Percentiles rank a stretch among this genome's conserved stretches.
phyloP scores from a whole-genome alignment of 2,888 invertebrate species.

The Apodemia hepburni region DNA sequence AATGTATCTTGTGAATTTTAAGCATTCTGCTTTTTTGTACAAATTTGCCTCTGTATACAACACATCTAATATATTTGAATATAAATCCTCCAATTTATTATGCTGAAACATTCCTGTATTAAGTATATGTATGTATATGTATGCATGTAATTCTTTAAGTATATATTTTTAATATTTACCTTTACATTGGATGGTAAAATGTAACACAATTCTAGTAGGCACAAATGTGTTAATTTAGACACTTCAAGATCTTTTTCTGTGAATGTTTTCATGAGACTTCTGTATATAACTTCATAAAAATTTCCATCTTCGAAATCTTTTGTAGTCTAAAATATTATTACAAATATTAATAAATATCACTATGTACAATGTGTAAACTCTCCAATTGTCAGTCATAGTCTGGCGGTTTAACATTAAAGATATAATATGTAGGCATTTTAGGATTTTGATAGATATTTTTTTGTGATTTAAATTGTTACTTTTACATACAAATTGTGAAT shows the following conservation, averaged over 20 bases:
- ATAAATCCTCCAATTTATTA: constrained; percentile 49
- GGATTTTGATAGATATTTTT: too few relatives aligned
- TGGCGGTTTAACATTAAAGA: too few relatives aligned
- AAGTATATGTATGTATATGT: too few relatives aligned
- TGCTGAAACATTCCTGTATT: constrained; percentile 36
- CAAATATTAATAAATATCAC: not conserved
- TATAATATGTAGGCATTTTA: too few relatives aligned
- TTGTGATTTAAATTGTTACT: too few relatives aligned
- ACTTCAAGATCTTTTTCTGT: constrained; percentile 26
- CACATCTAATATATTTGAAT: constrained; percentile 48
- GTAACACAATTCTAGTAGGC: constrained; percentile 44
- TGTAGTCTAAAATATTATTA: constrained; percentile 30
- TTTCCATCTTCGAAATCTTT: constrained; percentile 53
- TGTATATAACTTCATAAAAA: constrained; percentile 64
- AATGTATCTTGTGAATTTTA: constrained; percentile 47
- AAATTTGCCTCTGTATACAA: constrained; percentile 55
- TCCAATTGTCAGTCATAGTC: too few relatives aligned
- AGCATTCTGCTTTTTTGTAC: constrained; percentile 51
- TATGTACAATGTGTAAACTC: too few relatives aligned
- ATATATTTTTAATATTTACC: constrained; percentile 38
- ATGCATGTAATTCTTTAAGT: too few relatives aligned
- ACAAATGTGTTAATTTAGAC: constrained; percentile 45
- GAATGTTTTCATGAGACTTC: constrained; percentile 46
- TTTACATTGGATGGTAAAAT: constrained; percentile 46
- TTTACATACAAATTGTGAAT: too few relatives aligned